Base-by-base conservation (phyloP, 2,888 invertebrate species). In the Dynastes tityus region DNA sequence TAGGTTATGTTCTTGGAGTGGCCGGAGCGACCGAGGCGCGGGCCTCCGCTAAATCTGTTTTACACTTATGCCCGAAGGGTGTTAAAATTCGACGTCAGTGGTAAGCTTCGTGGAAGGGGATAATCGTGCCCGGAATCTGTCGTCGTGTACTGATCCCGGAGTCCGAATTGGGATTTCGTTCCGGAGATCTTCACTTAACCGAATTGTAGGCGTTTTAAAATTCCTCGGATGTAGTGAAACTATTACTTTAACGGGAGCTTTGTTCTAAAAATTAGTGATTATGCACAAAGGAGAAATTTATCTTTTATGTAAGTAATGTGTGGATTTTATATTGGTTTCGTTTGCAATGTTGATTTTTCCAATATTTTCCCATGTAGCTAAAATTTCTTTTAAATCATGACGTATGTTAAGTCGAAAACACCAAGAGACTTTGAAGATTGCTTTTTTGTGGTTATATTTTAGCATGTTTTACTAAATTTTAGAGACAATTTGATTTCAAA, bases 1-100 rank as follows among this genome's bases (percentile, higher is more conserved):
- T 65, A 73, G 53, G 79, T 61, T 73, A 73, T 32, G 73, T 58
- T 73, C 58, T 73, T 73, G 40, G 73, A 27, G 68, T 16, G 55
- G 16, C n/a, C 16, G 55, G 55, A 55, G 22, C 13, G 55, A 55
- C 55, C 13, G 45, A 22, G 40, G 22, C 40, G 45, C 22, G 45
- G 65, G n/a, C 45, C 45, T 45, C 45, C 22, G 22, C 55, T 16
- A 67, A 67, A 37, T 67, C 65, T 45, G 40, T 45, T 45, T 67
- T 67, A 45, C 65, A 67, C 65, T 67, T 67, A 65, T 45, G 65
- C 65, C 55, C 55, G 55, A 55, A 55, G 22, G 55, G 65, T 67
- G 22, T 67, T 40, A 67, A 67, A 67, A 29, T 29, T 63, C 63
- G 63, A 63, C 29, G 29, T 55, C 22, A 22, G 55, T 22, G 55